phyloP scores from a whole-genome alignment of 2,797 vertebrate genomes.

The Malacoraja senta region DNA sequence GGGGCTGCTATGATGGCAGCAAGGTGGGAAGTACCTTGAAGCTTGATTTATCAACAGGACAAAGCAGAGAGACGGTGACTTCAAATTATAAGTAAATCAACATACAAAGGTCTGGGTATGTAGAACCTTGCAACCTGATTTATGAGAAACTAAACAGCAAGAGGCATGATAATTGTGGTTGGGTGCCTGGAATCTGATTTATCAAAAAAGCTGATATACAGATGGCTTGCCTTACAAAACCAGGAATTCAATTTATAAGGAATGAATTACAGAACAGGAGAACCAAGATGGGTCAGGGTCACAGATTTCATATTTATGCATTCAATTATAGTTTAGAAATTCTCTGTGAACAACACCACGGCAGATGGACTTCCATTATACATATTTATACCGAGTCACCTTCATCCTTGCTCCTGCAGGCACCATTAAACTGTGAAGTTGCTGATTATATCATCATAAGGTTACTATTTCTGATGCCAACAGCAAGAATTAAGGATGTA shows the following conservation, averaged over 20 bases:
- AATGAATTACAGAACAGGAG: background rate
- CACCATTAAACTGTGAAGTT: background rate
- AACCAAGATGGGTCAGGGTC: conserved; percentile 10
- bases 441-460: background rate
- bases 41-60: background rate
- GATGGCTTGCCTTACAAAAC: background rate
- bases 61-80: background rate
- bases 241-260: conserved; percentile 2
- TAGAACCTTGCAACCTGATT: background rate
- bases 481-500: background rate
- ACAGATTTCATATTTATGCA: background rate
- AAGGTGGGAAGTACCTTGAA: background rate
- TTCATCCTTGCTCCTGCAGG: background rate
- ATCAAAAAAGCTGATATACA: background rate
- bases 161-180: background rate
- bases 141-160: background rate
- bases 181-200: background rate
- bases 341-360: background rate
- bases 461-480: background rate
- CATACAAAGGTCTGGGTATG: background rate
- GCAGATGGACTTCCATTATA: background rate
- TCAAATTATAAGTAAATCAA: conserved; percentile 1
- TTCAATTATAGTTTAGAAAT: background rate
- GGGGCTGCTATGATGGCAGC: background rate
- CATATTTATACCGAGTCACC: background rate